A percentile compares a stretch with the other conserved stretches of the same genome.
Conservation (phyloP, 2,113 vertebrate species). For the Brachyhypopomus occidentalis region DNA sequence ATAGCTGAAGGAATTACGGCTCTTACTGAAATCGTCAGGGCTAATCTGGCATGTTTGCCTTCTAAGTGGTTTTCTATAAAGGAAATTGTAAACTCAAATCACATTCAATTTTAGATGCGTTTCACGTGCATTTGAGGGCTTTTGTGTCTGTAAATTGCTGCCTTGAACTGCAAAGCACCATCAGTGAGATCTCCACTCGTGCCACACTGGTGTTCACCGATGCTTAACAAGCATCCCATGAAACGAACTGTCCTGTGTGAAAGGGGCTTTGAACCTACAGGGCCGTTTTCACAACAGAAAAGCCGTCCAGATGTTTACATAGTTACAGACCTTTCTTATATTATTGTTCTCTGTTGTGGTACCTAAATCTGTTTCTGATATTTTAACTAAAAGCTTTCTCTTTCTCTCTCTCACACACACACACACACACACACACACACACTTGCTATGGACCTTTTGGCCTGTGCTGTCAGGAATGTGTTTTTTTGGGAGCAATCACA, state of each 20-base stretch:
- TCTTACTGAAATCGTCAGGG: constrained; percentile 37
- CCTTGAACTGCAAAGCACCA: background rate
- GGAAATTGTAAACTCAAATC: constrained; percentile 25
- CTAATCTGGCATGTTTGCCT: constrained; percentile 34
- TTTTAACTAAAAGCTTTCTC: no score
- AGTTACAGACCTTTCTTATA: constrained; percentile 53
- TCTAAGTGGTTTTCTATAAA: constrained; percentile 23
- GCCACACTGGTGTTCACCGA: no score
- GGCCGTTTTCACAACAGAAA: constrained; percentile 47
- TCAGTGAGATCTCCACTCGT: background rate
- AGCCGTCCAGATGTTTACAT: constrained; percentile 54
- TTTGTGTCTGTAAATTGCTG: background rate
- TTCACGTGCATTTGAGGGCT: background rate
- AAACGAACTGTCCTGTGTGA: constrained; percentile 29
- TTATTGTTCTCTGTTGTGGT: constrained; percentile 57
- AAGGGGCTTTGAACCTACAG: constrained; percentile 32
- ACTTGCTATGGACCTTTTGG: constrained; percentile 45
- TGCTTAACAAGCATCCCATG: background rate
- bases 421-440: constrained; percentile 41
- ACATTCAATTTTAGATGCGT: background rate
- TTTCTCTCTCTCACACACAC: constrained; percentile 22
- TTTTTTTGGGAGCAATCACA: constrained; percentile 63
- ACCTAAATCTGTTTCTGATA: constrained; percentile 62
- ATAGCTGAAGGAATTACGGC: constrained; percentile 37
- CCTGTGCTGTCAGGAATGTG: constrained; percentile 58